phyloP scores from a whole-genome alignment of 2,888 invertebrate species.

The Tetragnatha montana region DNA sequence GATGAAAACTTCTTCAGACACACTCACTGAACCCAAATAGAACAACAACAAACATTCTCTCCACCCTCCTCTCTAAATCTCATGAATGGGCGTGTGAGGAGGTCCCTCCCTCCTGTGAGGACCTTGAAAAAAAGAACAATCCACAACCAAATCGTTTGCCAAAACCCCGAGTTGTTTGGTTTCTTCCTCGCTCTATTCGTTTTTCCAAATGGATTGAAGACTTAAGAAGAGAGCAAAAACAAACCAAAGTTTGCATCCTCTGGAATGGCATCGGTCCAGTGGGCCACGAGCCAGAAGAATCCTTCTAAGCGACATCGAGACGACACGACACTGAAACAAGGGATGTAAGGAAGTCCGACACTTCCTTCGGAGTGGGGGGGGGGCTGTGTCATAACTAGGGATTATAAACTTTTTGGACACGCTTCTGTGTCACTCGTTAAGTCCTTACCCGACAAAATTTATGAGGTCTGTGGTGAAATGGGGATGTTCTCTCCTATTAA shows the following conservation, averaged over 20 bases:
- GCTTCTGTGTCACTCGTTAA: too few species aligned
- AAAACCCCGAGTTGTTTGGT: neutral
- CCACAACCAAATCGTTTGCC: neutral
- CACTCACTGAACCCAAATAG: too few species aligned
- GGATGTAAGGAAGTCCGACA: neutral
- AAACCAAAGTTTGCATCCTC: neutral
- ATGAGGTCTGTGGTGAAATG: too few species aligned
- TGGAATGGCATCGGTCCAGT: conserved; percentile 33
- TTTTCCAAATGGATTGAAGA: conserved; percentile 11
- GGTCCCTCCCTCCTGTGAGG: neutral
- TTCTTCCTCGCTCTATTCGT: conserved; percentile 1
- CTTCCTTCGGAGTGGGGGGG: neutral
- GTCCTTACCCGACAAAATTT: too few species aligned
- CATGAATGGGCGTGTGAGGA: too few species aligned
- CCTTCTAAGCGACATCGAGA: conserved; percentile 12
- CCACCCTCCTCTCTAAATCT: too few species aligned
- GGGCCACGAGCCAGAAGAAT: conserved; percentile 21
- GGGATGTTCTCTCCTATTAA: too few species aligned
- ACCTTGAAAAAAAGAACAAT: neutral
- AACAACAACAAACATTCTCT: too few species aligned
- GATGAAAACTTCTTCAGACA: too few species aligned
- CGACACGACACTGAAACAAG: conserved; percentile 13
- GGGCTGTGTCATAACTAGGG: too few species aligned
- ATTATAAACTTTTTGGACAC: too few species aligned
- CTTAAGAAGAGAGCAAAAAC: neutral